Base-by-base conservation (phyloP, 2,888 invertebrate species). In the Tinea semifulvella region DNA sequence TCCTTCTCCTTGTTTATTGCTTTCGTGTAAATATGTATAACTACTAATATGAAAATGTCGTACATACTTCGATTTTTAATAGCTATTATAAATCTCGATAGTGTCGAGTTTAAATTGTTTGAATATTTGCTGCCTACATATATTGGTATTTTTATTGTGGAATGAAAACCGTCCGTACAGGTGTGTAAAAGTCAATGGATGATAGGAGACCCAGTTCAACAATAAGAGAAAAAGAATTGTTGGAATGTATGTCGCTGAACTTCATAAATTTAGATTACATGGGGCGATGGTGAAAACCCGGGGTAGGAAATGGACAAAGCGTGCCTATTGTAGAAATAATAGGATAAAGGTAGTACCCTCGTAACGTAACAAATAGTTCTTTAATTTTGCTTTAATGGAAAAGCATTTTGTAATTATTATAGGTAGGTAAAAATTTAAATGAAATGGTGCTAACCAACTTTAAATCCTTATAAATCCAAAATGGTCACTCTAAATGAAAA, bases 1-100 rank as follows among this genome's bases (percentile, higher is more conserved):
- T 65, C 69, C 72, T 68, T 68, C 68, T n/a, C 18, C 38, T 38
- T 38, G 38, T 38, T 38, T 38, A 38, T 38, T 38, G 38, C 38
- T n/a, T 18, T 38, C 18, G 38, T 18, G 38, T 31, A 13, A 13
- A 13, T 31, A 31, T 22, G 8, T 22, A 7, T n/a, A 31, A 31
- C 31, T 31, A 31, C 18, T 2, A 38, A 10, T 18, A 38, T n/a
- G 7, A 18, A 38, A 19, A 7, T 7, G 17, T 38, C 18, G 11
- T 17, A 8, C 38, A 17, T n/a, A 38, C 18, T 17, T 38, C 10
- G 7, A 31, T 31, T 38, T 38, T 38, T 38, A 38, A 38, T 38
- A 38, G 16, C n/a, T 31, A 13, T 31, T 2, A 11, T 27, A 3
- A 27, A n/a, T 27, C 3, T 7, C 27, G 6, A 10, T 7, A n/a